A percentile compares a stretch with the other conserved stretches of the same genome.
Conservation (phyloP, 1,140 invertebrate genomes). For the Chironomus striatipennis region DNA sequence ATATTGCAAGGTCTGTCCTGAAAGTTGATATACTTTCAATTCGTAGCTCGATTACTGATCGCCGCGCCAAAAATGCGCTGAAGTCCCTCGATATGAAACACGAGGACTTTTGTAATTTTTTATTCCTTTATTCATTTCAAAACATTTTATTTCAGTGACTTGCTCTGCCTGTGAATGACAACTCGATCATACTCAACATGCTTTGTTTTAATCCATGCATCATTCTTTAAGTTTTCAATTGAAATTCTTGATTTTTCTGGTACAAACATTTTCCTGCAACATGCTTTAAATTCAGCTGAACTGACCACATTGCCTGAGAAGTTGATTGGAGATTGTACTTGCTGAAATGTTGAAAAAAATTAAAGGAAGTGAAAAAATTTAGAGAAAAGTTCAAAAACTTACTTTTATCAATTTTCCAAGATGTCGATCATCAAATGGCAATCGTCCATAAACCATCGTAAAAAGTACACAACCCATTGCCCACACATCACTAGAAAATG, state of each 20-base stretch:
- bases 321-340: background rate
- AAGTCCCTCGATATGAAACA: too few relatives aligned
- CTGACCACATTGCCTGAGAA: background rate
- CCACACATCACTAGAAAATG: conserved; percentile 62
- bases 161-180: too few relatives aligned
- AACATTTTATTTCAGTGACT: too few relatives aligned
- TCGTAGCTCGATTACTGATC: too few relatives aligned
- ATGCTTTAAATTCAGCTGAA: background rate
- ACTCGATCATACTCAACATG: background rate
- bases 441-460: conserved; percentile 67
- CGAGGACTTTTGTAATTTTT: too few relatives aligned
- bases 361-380: background rate
- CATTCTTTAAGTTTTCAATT: background rate
- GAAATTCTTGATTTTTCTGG: background rate
- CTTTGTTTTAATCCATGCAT: background rate
- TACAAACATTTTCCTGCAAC: background rate
- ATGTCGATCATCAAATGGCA: conserved; percentile 45
- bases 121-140: too few relatives aligned
- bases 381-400: background rate
- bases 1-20: too few relatives aligned
- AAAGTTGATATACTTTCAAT: too few relatives aligned
- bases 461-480: conserved; percentile 71
- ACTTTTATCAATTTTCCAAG: background rate
- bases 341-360: background rate
- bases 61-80: too few relatives aligned